phyloP scores from a whole-genome alignment of 2,113 vertebrate species.

The Gracilinanus agilis region DNA sequence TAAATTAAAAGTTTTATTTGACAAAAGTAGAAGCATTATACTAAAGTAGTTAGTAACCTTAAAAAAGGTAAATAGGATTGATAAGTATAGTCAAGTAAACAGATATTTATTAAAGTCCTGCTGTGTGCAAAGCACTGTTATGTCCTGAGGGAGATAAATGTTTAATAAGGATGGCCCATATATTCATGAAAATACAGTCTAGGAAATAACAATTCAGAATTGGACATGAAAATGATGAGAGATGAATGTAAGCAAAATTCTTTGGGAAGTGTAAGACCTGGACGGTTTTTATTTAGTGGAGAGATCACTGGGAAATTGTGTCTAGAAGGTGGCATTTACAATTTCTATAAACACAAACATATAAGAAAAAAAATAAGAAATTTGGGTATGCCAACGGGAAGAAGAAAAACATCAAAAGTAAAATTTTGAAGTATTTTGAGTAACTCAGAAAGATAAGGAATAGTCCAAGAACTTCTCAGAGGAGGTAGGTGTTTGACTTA shows the following conservation, averaged over 20 bases:
- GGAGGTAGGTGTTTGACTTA: conserved; percentile 24
- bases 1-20: conserved; percentile 23
- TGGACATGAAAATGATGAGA: background rate
- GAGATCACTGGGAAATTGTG: background rate
- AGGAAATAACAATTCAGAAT: background rate
- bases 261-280: background rate
- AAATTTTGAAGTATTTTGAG: conserved; percentile 15
- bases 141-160: background rate
- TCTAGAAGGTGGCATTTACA: background rate
- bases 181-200: background rate
- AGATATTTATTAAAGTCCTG: background rate
- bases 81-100: background rate
- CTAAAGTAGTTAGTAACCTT: background rate
- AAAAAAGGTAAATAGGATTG: background rate
- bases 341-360: background rate
- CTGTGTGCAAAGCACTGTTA: background rate
- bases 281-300: background rate
- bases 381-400: conserved; percentile 38
- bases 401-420: background rate
- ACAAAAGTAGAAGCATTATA: background rate
- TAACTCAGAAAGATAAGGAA: conserved; percentile 4
- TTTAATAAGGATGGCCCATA: background rate
- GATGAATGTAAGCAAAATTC: background rate
- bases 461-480: background rate
- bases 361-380: background rate